These are phyloP conservation scores for Zeus faber DNA, from an alignment of 2,113 vertebrate genomes.

Conservation along the genomic window DNA sequence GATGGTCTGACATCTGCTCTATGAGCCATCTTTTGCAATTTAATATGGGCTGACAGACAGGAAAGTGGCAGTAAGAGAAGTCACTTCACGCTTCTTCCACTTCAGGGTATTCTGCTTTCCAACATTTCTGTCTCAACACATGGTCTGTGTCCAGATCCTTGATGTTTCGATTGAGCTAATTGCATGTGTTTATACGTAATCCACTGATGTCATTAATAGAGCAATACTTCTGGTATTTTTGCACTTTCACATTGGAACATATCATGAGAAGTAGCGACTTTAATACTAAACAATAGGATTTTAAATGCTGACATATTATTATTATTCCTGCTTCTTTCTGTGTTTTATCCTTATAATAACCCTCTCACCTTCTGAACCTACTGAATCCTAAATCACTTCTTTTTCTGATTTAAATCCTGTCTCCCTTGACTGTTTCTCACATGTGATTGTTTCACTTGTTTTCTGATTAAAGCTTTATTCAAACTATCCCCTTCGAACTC, in stretches of 20 bases:
- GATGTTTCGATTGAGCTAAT: conserved; percentile 37
- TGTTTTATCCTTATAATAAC: conserved; percentile 23
- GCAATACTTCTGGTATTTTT: conserved; percentile 28
- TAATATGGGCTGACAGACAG: conserved; percentile 56
- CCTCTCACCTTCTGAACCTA: too few species aligned
- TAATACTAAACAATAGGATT: background rate
- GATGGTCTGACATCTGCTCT: conserved; percentile 71
- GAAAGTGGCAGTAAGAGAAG: conserved; percentile 48
- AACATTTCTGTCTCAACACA: conserved; percentile 36
- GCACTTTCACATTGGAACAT: conserved; percentile 24
- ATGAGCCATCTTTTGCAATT: conserved; percentile 67
- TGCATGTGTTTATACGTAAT: conserved; percentile 36
- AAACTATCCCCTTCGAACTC: conserved; percentile 44
- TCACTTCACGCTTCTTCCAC: conserved; percentile 55
- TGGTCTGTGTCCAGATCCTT: conserved; percentile 18
- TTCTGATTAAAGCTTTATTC: conserved; percentile 62
- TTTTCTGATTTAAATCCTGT: conserved; percentile 22
- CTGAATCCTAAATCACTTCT: conserved; percentile 32
- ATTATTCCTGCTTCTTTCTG: conserved; percentile 21
- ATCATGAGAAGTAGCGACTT: background rate
- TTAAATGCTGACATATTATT: background rate
- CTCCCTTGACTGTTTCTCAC: conserved; percentile 13
- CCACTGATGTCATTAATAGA: conserved; percentile 29
- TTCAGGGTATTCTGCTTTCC: conserved; percentile 42
- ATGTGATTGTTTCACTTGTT: conserved; percentile 32